phyloP scores from a whole-genome alignment of 2,888 invertebrate genomes.

The Falcaria lacertinaria region DNA sequence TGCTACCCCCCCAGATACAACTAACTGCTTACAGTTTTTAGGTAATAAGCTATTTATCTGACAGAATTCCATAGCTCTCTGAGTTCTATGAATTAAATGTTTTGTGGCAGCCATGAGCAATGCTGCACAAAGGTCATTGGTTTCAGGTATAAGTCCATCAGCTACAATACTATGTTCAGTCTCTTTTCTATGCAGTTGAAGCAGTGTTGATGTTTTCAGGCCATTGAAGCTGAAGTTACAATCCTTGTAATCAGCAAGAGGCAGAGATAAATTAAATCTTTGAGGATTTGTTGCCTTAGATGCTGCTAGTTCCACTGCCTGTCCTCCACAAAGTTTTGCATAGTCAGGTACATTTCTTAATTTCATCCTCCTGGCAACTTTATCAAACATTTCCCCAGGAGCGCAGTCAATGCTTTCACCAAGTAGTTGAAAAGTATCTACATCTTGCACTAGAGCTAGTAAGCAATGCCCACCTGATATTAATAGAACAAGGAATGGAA shows the following conservation, averaged over 20 bases:
- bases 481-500: constrained; percentile 93
- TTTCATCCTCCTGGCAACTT: constrained; percentile 92
- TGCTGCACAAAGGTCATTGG: constrained; percentile 91
- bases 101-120: constrained; percentile 86
- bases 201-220: constrained; percentile 82
- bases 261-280: constrained; percentile 83
- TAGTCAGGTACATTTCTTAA: constrained; percentile 88
- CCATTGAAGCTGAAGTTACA: constrained; percentile 97
- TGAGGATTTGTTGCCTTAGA: constrained; percentile 82
- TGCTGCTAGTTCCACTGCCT: constrained; percentile 91
- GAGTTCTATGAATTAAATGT: constrained; percentile 91
- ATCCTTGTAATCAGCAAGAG: constrained; percentile 83
- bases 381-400: constrained; percentile 97
- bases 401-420: constrained; percentile 91
- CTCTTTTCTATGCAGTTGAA: constrained; percentile 81
- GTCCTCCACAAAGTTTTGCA: constrained; percentile 88
- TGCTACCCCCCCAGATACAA: constrained; percentile 98
- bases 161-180: constrained; percentile 77
- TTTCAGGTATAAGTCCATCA: constrained; percentile 86
- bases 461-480: constrained; percentile 97
- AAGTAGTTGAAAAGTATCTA: constrained; percentile 88
- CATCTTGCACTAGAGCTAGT: constrained; percentile 85
- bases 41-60: constrained; percentile 82
- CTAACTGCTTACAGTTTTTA: constrained; percentile 80
- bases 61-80: constrained; percentile 91